Evolutionary conservation across 2,113 vertebrate species (phyloP).

Genomic region (Puntigrus tetrazona): DNA sequence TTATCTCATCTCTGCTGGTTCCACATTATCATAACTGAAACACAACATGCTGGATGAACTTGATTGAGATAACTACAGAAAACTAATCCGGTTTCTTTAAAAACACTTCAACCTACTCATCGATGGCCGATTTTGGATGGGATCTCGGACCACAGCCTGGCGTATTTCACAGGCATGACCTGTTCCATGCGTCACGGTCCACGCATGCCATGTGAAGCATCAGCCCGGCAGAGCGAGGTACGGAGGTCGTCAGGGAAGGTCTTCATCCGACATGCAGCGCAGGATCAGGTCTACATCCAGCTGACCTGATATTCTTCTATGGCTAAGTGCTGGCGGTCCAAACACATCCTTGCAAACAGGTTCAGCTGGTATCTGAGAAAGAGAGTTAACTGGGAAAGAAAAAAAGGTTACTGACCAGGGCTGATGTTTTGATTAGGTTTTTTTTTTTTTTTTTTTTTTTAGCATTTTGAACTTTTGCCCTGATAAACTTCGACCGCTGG

Average conservation of each 20-base stretch:
- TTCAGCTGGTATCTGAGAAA: slow-evolving; percentile 89
- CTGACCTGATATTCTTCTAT: slow-evolving; percentile 97
- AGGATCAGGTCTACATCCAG: slow-evolving; percentile 96
- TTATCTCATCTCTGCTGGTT: slow-evolving; percentile 93
- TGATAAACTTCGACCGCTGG: neutral
- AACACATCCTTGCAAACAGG: slow-evolving; percentile 96
- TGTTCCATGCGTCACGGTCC: slow-evolving; percentile 97
- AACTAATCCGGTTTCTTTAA: neutral
- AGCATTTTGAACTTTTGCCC: neutral
- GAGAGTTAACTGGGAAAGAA: neutral
- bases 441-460: neutral
- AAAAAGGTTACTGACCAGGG: neutral
- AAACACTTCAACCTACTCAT: slow-evolving; percentile 82
- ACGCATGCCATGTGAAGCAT: slow-evolving; percentile 99
- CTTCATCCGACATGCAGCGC: slow-evolving; percentile 96
- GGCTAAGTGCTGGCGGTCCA: slow-evolving; percentile 96
- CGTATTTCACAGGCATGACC: slow-evolving; percentile 96
- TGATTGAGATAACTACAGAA: neutral
- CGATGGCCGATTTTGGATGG: slow-evolving; percentile 94
- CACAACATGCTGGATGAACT: neutral
- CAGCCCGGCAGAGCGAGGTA: slow-evolving; percentile 92
- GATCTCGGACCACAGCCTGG: slow-evolving; percentile 96
- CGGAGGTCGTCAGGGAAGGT: slow-evolving; percentile 91
- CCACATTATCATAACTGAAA: slow-evolving; percentile 92
- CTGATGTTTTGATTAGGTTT: neutral